These are phyloP conservation scores for Drosophila robusta DNA, from an alignment of 2,888 invertebrate species.

Conservation along the genomic window DNA sequence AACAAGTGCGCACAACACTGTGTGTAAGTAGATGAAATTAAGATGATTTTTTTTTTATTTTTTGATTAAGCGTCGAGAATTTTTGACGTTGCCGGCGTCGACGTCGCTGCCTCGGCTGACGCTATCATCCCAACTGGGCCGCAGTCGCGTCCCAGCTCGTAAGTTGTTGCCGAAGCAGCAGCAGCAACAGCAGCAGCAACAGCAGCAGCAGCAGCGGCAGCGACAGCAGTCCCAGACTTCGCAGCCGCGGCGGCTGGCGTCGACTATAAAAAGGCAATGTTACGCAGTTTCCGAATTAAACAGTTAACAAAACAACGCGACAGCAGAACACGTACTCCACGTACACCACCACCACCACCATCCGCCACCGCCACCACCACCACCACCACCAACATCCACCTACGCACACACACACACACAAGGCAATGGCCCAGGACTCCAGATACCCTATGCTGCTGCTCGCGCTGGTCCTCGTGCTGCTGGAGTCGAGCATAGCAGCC, in stretches of 20 bases:
- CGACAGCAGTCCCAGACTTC: slow-evolving; percentile 19
- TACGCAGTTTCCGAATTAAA: slow-evolving; percentile 78
- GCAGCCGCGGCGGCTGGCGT: slow-evolving; percentile 36
- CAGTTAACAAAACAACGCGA: slow-evolving; percentile 67
- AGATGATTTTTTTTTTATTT: slow-evolving; percentile 50
- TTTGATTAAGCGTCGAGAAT: slow-evolving; percentile 76
- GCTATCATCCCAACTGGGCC: slow-evolving; percentile 53
- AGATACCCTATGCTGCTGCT: slow-evolving; percentile 8
- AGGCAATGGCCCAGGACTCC: slow-evolving; percentile 25
- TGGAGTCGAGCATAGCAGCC: slow-evolving; percentile 34
- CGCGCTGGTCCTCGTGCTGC: slow-evolving; percentile 10
- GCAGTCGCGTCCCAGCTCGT: slow-evolving; percentile 31
- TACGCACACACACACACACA: background rate
- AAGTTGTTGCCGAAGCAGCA: slow-evolving; percentile 46
- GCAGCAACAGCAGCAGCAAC: slow-evolving; percentile 24
- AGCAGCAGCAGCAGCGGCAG: slow-evolving; percentile 29
- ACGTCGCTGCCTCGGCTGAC: slow-evolving; percentile 24
- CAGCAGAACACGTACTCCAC: slow-evolving; percentile 51
- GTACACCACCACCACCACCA: slow-evolving; percentile 18
- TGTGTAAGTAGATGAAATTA: slow-evolving; percentile 75
- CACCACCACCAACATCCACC: slow-evolving; percentile 10
- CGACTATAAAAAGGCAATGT: slow-evolving; percentile 78
- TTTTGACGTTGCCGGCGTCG: slow-evolving; percentile 63
- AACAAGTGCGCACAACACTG: slow-evolving; percentile 38
- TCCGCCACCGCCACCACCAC: background rate